Evolutionary conservation across 2,113 vertebrate genomes (phyloP), one percentile per base, ranked within the genome.

Genomic region (Trochalopteron elliotii): DNA sequence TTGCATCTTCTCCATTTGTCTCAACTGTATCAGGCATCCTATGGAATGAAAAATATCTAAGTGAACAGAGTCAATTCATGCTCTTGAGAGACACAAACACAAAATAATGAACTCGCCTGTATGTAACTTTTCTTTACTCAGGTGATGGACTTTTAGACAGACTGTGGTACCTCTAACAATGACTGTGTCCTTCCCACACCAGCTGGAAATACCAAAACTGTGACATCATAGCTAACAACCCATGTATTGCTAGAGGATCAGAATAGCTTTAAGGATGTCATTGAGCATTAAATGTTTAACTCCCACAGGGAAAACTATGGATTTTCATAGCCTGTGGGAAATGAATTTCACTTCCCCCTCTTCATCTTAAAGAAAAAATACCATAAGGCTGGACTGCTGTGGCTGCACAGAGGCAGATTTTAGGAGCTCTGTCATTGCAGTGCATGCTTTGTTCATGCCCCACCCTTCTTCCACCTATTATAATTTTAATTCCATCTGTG

Each of bases 1-100:
- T 97, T 96, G 96, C 96, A 91, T 98, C 98, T 97, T 98, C 98
- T 95, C 97, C 97, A 71, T 98, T 98, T 94, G 96, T 93, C 97
- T 98, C 98, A 97, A 92, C 94, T 94, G 96, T 82, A 90, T 98
- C 97, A 83, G 97, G 96, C 79, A 98, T 96, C 97, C 98, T 98
- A 90, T 2, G 57, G 87, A 96, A 89, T 14, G 39, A 88, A 83
- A 96, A 93, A 45, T 35, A 65, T 0, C 12, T 6, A 17, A 7
- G 28, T 82, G 89, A 87, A 65, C 40, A 6, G 55, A 81, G 56
- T n/a, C 14, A 15, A 71, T 55, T 59, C 17, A 20, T 27, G 78
- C 55, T 61, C 78, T 20, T n/a, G 13, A 84, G 40, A 81, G 28
- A 85, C 11, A 69, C 9, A 24, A 31, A 53, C 12, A 72, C 5